Evolutionary conservation across 1,140 invertebrate species (phyloP).

Genomic region (Whitmania pigra): DNA sequence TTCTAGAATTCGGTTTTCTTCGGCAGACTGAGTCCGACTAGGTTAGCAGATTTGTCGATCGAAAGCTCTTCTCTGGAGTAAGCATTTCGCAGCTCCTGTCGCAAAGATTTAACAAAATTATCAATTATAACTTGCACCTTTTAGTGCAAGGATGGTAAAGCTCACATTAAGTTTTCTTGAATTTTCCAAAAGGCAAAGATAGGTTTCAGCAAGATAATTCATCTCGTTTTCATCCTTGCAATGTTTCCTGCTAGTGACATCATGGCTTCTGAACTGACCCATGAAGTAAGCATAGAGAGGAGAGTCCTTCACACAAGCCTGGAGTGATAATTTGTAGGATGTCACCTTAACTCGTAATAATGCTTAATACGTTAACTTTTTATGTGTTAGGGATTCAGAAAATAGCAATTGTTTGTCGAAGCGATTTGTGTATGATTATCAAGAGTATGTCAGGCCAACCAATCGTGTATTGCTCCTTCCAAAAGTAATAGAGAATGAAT

Average conservation of each 20-base stretch:
- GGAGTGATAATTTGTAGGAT: background rate
- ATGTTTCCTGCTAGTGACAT: constrained; percentile 9
- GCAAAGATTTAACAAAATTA: background rate
- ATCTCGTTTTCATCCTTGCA: constrained; percentile 16
- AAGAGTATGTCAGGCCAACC: too few species aligned
- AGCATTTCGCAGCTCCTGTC: background rate
- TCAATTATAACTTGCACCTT: background rate
- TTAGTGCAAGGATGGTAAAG: background rate
- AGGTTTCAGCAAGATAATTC: constrained; percentile 12
- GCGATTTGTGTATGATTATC: too few species aligned
- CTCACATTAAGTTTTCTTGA: constrained; percentile 16
- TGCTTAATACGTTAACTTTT: too few species aligned
- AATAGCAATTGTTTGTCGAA: too few species aligned
- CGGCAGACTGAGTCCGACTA: constrained; percentile 13
- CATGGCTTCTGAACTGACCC: background rate
- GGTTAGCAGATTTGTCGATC: constrained; percentile 15
- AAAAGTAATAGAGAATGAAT: too few species aligned
- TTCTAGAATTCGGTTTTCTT: background rate
- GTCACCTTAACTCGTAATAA: too few species aligned
- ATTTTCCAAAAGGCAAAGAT: constrained; percentile 14
- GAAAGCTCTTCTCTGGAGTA: constrained; percentile 11
- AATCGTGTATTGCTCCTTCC: too few species aligned
- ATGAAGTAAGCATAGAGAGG: constrained; percentile 7
- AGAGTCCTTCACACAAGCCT: constrained; percentile 14
- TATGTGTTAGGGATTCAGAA: too few species aligned